A percentile compares a stretch with the other conserved stretches of the same genome.
phyloP scores from a whole-genome alignment of 2,888 invertebrate species.

The Dorcus parallelipipedus region DNA sequence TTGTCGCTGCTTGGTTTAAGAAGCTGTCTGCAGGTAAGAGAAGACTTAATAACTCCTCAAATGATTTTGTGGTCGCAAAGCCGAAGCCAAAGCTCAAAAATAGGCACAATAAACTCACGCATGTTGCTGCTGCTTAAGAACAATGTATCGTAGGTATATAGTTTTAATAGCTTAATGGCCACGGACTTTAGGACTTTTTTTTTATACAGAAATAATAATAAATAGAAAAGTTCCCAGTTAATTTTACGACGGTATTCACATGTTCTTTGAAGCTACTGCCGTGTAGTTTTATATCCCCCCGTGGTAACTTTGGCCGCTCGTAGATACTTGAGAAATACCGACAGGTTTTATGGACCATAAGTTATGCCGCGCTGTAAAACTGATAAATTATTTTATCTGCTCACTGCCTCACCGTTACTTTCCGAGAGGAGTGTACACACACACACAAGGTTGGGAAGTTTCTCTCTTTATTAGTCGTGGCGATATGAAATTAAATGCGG shows the following conservation, averaged over 20 bases:
- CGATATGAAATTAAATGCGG: neutral
- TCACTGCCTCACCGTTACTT: slow-evolving; percentile 4
- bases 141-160: too few relatives aligned
- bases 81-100: too few relatives aligned
- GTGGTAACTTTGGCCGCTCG: neutral
- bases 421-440: too few relatives aligned
- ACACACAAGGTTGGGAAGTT: neutral
- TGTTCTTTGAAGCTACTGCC: slow-evolving; percentile 7
- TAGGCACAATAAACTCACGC: too few relatives aligned
- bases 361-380: slow-evolving; percentile 3
- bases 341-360: slow-evolving; percentile 6
- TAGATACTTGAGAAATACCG: slow-evolving; percentile 4
- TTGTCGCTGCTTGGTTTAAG: too few relatives aligned
- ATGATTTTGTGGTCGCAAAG: too few relatives aligned
- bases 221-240: neutral
- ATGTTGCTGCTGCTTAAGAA: too few relatives aligned
- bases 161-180: too few relatives aligned
- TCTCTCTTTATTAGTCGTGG: neutral
- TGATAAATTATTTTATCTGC: slow-evolving; percentile 7
- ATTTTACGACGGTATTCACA: slow-evolving; percentile 4
- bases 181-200: too few relatives aligned
- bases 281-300: slow-evolving; percentile 2
- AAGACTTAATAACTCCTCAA: too few relatives aligned
- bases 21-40: too few relatives aligned
- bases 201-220: neutral